Base-by-base conservation (phyloP, 2,113 vertebrate genomes). In the Grammomys surdaster region DNA sequence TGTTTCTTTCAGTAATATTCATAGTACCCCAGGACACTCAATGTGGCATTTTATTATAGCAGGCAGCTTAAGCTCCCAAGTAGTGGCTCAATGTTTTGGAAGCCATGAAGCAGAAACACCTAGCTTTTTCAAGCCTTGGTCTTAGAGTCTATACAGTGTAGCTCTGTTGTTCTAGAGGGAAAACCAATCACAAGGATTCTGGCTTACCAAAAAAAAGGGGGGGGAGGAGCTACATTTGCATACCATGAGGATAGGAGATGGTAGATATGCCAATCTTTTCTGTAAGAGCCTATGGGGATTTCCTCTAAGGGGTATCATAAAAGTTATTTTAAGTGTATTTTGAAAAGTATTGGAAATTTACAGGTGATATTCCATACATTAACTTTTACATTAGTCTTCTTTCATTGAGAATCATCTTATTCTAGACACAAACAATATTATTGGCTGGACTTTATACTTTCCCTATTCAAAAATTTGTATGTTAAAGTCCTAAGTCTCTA, bases 321-420 rank as follows among this genome's bases (percentile, higher is more conserved):
- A 43, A 54, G 8, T 75, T 46, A 8, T 65, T 60, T 46, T 48
- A 2, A 20, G 10, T 9, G 8, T 86, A 93, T 11, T 69, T 7
- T 81, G 58, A 7, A 86, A 95, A 26, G 46, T 3, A 43, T 69
- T 73, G 76, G 73, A 89, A 95, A 95, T 87, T 67, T 63, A 85
- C 0, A 46, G 3, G 10, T 22, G 4, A 67, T 54, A 10, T 26
- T 95, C 48, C 7, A 46, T 85, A 16, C 51, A 73, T 40, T 73
- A 90, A n/a, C 22, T 58, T 84, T 75, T 19, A 1, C 20, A 89
- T 65, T 11, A 58, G 12, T n/a, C 43, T 86, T 80, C 8, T 78
- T 51, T 80, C n/a, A 86, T 2, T 90, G 24, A 86, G 48, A 90
- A 11, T 54, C 40, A 63, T 19, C 17, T 20, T 58, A 75, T 80